Percentiles rank a stretch among this genome's conserved stretches.
These are phyloP conservation scores for Cyphomyrus plagiostoma DNA, from an alignment of 2,113 vertebrate species.

Conservation along the genomic window DNA sequence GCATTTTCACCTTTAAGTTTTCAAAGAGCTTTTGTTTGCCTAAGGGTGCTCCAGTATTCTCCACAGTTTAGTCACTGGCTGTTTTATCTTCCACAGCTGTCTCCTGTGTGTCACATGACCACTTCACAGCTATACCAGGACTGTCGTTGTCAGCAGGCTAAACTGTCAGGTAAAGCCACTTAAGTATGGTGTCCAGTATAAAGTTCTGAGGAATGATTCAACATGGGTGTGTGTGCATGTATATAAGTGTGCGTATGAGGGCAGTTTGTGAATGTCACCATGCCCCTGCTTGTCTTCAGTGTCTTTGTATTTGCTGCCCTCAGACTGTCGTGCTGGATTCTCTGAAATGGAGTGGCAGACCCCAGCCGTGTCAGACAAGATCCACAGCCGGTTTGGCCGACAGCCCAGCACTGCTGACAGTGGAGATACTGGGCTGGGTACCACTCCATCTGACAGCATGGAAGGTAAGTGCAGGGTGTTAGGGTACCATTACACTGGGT, in stretches of 20 bases:
- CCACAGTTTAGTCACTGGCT: not conserved
- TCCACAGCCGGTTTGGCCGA: slow-evolving; percentile 67
- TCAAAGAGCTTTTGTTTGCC: not conserved
- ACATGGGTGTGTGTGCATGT: slow-evolving; percentile 12
- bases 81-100: slow-evolving; percentile 21
- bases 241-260: slow-evolving; percentile 14
- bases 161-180: slow-evolving; percentile 45
- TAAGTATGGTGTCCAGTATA: not conserved
- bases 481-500: not conserved
- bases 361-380: slow-evolving; percentile 66
- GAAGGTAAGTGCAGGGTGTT: slow-evolving; percentile 65
- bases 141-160: slow-evolving; percentile 31
- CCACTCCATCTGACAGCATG: slow-evolving; percentile 71
- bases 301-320: not conserved
- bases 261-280: not conserved
- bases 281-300: not conserved
- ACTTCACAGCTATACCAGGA: slow-evolving; percentile 55
- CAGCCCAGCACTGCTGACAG: slow-evolving; percentile 65
- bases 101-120: slow-evolving; percentile 49
- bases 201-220: not conserved
- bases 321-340: slow-evolving; percentile 40
- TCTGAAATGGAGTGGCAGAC: slow-evolving; percentile 78
- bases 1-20: not conserved
- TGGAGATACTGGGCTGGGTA: slow-evolving; percentile 68
- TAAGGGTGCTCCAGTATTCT: not conserved